phyloP scores from a whole-genome alignment of 2,113 vertebrate species.

The Alexandromys fortis region DNA sequence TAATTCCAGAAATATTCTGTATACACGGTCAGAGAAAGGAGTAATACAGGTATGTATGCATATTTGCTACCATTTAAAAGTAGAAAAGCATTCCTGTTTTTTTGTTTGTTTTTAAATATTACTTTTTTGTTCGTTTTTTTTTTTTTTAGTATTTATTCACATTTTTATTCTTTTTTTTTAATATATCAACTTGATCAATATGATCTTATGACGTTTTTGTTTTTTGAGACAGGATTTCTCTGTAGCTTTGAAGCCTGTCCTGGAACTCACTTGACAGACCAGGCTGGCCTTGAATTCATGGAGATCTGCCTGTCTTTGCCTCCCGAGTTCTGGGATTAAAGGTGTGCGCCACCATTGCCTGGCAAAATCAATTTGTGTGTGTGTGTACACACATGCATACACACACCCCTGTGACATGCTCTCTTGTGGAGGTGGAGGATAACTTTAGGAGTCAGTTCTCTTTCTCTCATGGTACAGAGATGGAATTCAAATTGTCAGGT shows the following conservation, averaged over 20 bases:
- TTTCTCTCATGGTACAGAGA: not conserved
- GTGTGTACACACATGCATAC: not conserved
- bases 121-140: not conserved
- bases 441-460: not conserved
- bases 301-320: too few species aligned
- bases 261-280: too few species aligned
- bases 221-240: too few species aligned
- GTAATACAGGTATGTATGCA: constrained; percentile 91
- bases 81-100: not conserved
- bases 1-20: constrained; percentile 94
- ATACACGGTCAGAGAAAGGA: constrained; percentile 97
- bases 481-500: not conserved
- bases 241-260: too few species aligned
- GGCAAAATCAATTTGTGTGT: not conserved
- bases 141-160: too few species aligned
- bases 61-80: not conserved
- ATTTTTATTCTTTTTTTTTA: too few species aligned
- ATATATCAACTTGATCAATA: too few species aligned
- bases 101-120: not conserved
- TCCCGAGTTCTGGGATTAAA: too few species aligned
- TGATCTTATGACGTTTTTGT: too few species aligned
- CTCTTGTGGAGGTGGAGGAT: not conserved
- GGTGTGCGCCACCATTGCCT: too few species aligned
- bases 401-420: not conserved
- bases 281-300: too few species aligned